A percentile compares a stretch with the other conserved stretches of the same genome.
phyloP scores from a whole-genome alignment of 1,140 invertebrate genomes.

The Tribolium castaneum region DNA sequence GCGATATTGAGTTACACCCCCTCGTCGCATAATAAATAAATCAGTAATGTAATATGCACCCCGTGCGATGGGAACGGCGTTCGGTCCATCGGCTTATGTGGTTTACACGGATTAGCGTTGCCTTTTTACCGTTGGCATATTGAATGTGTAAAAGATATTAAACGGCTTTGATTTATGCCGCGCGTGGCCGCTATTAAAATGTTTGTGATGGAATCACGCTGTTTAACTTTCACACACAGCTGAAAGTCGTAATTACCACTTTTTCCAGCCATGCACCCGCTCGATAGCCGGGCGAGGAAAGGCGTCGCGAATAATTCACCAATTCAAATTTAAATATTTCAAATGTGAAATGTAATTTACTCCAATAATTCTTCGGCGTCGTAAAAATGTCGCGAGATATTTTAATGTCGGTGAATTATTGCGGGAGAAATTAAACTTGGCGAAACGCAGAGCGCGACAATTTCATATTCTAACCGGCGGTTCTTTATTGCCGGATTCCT shows the following conservation, averaged over 20 bases:
- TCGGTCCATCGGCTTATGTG: slow-evolving; percentile 55
- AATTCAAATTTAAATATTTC: slow-evolving; percentile 62
- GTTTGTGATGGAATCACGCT: slow-evolving; percentile 60
- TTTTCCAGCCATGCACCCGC: not conserved
- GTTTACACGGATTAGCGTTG: slow-evolving; percentile 61
- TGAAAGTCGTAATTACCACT: slow-evolving; percentile 27
- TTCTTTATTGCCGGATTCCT: slow-evolving; percentile 60
- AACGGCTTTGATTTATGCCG: slow-evolving; percentile 59
- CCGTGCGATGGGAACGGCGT: slow-evolving; percentile 51
- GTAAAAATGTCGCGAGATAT: slow-evolving; percentile 62
- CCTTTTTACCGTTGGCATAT: slow-evolving; percentile 59
- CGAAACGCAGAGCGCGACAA: slow-evolving; percentile 55
- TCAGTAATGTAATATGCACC: slow-evolving; percentile 62
- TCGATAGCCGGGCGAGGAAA: not conserved
- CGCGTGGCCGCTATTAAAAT: slow-evolving; percentile 58
- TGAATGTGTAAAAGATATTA: slow-evolving; percentile 63
- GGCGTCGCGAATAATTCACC: slow-evolving; percentile 50
- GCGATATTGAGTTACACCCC: slow-evolving; percentile 61
- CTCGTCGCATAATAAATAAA: slow-evolving; percentile 58
- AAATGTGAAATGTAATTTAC: slow-evolving; percentile 60
- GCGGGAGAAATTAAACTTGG: slow-evolving; percentile 61
- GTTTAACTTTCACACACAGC: slow-evolving; percentile 60
- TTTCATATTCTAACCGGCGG: slow-evolving; percentile 59
- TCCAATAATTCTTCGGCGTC: slow-evolving; percentile 59
- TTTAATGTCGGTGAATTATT: slow-evolving; percentile 62